Evolutionary conservation across 2,888 invertebrate genomes (phyloP).

Genomic region (Chymomyza amoena): DNA sequence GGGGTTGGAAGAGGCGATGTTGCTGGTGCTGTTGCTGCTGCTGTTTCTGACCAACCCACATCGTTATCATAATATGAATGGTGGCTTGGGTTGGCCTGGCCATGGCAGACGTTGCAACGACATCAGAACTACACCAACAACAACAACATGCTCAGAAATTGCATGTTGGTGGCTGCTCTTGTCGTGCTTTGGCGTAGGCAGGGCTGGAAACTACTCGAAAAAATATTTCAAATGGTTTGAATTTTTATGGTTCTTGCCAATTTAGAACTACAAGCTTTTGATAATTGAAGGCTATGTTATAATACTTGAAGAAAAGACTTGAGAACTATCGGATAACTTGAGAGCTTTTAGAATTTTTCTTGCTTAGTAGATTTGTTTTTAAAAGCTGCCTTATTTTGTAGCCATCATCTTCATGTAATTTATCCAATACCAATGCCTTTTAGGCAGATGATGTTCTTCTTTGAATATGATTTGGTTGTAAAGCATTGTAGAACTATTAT

Average conservation of each 20-base stretch:
- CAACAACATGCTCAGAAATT: background rate
- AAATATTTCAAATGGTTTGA: background rate
- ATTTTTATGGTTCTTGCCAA: background rate
- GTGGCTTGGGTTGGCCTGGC: slow-evolving; percentile 21
- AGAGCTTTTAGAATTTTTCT: too few species aligned
- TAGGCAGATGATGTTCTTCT: too few species aligned
- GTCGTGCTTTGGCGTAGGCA: slow-evolving; percentile 25
- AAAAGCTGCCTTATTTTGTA: too few species aligned
- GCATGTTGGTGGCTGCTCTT: slow-evolving; percentile 1
- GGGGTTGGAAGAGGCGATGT: background rate
- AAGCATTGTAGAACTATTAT: too few species aligned
- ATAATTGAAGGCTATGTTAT: too few species aligned
- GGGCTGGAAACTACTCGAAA: slow-evolving; percentile 1
- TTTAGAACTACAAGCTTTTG: background rate
- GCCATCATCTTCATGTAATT: too few species aligned
- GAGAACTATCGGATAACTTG: too few species aligned
- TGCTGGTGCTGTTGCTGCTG: background rate
- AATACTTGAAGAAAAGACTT: too few species aligned
- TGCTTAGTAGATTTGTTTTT: too few species aligned
- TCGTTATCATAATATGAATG: slow-evolving; percentile 67
- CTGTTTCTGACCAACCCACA: slow-evolving; percentile 59
- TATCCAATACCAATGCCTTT: too few species aligned
- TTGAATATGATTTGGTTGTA: too few species aligned
- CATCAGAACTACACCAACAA: background rate
- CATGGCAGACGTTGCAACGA: slow-evolving; percentile 6